Evolutionary conservation across 2,888 invertebrate species (phyloP).

Genomic region (Vesta saturnalis): DNA sequence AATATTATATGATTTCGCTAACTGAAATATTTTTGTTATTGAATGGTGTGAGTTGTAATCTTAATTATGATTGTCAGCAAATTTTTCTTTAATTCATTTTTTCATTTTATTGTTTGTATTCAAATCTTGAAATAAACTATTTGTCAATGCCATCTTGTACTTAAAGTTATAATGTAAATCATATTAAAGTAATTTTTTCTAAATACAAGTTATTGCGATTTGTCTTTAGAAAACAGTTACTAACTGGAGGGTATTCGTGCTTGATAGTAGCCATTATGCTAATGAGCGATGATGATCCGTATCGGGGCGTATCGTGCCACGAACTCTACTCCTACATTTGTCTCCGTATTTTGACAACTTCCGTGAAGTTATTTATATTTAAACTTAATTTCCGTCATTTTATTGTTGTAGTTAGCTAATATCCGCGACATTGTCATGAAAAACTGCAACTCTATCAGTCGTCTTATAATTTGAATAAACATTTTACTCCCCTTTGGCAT

Average conservation of each 20-base stretch:
- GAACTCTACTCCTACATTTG: slow-evolving; percentile 34
- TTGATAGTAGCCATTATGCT: slow-evolving; percentile 46
- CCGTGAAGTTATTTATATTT: slow-evolving; percentile 28
- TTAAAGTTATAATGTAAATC: too few relatives aligned
- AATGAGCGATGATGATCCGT: slow-evolving; percentile 51
- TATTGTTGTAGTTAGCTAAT: slow-evolving; percentile 24
- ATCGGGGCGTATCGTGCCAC: slow-evolving; percentile 46
- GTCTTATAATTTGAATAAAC: background rate
- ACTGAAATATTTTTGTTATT: too few relatives aligned
- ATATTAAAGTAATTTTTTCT: slow-evolving; percentile 24
- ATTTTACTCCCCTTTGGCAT: slow-evolving; percentile 2
- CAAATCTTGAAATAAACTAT: too few relatives aligned
- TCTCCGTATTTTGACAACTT: slow-evolving; percentile 36
- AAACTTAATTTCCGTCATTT: slow-evolving; percentile 31
- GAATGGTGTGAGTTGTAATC: too few relatives aligned
- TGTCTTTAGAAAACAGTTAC: slow-evolving; percentile 36
- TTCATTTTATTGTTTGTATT: too few relatives aligned
- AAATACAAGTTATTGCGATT: slow-evolving; percentile 30
- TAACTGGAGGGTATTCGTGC: slow-evolving; percentile 39
- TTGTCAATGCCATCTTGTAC: too few relatives aligned
- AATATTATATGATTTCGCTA: too few relatives aligned
- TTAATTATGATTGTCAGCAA: too few relatives aligned
- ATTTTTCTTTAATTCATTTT: too few relatives aligned
- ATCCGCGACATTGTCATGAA: slow-evolving; percentile 11
- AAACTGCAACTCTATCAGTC: slow-evolving; percentile 7